These are phyloP conservation scores for Drosophila takahashii DNA, from an alignment of 1,140 invertebrate species.

Conservation along the genomic window DNA sequence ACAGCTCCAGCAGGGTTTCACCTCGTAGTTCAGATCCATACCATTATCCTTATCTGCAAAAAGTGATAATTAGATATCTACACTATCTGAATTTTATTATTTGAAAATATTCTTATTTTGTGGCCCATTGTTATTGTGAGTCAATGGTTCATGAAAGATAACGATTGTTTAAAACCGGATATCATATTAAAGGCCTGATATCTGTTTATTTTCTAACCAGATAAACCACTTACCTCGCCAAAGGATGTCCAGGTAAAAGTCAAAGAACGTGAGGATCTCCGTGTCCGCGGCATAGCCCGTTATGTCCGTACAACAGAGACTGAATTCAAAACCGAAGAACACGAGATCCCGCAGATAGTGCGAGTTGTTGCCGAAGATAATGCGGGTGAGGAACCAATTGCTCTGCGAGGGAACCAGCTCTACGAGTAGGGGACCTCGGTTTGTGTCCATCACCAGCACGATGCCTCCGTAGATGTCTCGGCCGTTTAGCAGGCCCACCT, in stretches of 20 bases:
- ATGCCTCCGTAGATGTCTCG: conserved; percentile 2
- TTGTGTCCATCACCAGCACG: not conserved
- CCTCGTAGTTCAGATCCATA: conserved; percentile 5
- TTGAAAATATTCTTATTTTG: too few relatives aligned
- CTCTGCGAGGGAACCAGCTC: not conserved
- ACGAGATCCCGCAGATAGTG: conserved; percentile 11
- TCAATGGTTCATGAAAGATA: not conserved
- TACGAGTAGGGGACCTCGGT: not conserved
- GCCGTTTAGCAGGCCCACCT: not conserved
- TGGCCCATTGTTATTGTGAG: too few relatives aligned
- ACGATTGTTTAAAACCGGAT: not conserved
- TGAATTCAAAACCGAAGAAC: conserved; percentile 19
- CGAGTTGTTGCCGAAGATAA: not conserved
- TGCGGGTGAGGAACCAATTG: conserved; percentile 33
- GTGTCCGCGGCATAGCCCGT: not conserved
- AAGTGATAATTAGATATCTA: not conserved
- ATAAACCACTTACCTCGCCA: not conserved
- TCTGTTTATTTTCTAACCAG: too few relatives aligned
- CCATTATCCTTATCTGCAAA: conserved; percentile 4
- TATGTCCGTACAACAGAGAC: conserved; percentile 40
- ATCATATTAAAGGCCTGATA: too few relatives aligned
- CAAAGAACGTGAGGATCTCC: conserved; percentile 2
- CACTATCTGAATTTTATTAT: too few relatives aligned
- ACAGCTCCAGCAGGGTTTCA: conserved; percentile 56
- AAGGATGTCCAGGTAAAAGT: conserved; percentile 45